Base-by-base conservation (phyloP, 2,888 invertebrate genomes). In the Priocnemis perturbator region DNA sequence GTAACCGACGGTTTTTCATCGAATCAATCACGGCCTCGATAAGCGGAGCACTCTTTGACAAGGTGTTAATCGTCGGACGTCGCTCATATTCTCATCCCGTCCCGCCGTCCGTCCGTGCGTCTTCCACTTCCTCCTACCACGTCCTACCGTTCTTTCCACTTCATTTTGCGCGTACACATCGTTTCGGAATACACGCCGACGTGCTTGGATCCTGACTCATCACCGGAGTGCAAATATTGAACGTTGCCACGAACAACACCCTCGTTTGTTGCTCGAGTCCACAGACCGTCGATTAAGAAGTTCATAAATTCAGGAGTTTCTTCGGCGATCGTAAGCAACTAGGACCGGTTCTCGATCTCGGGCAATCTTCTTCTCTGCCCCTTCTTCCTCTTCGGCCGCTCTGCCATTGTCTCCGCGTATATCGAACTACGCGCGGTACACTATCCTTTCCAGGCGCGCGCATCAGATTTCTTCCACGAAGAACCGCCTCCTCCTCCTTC, bases 381-480 rank as follows among this genome's bases (percentile, higher is more conserved):
- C 47, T 15, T 17, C n/a, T n/a, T 21, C 14, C 60, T 47, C 44
- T 9, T 21, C 44, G 37, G 47, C 15, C 9, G 30, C 44, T 45
- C 61, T 64, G 3, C 9, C 50, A 19, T 19, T 50, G 52, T 56
- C 23, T 58, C n/a, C 4, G 3, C 52, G 23, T 47, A 72, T 64
- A 71, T 71, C 55, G 69, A 74, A 53, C 45, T 55, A 48, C 7
- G 23, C 7, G 23, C 20, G 19, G 62, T 62, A 26, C 48, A 63
- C 26, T 15, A 19, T 9, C 62, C 58, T 65, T 71, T 65, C 52
- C 67, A 65, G 65, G 64, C 56, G 20, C 17, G 67, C 37, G 37
- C 37, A 37, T 37, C 37, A 37, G 7, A 37, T 37, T 37, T 37
- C 37, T 37, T 37, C 37, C 37, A 11, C 37, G 37, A 37, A 37